Evolutionary conservation across 2,888 invertebrate species (phyloP).

Genomic region (Stenodema calcarata): DNA sequence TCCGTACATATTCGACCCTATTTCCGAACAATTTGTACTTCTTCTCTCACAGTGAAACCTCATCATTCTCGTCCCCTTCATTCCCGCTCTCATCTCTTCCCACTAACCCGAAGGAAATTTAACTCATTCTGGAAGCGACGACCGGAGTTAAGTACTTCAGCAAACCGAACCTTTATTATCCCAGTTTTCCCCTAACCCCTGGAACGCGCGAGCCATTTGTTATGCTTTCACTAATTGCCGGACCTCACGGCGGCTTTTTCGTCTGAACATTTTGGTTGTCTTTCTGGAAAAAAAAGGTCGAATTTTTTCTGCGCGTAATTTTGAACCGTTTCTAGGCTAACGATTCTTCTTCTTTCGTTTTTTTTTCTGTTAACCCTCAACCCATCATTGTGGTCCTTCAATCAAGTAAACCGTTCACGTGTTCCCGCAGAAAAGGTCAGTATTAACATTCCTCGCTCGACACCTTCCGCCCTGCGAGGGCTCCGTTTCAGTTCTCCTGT

Average conservation of each 20-base stretch:
- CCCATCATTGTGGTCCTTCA: not conserved
- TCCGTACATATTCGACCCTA: too few species aligned
- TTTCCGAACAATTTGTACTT: not conserved
- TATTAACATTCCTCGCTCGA: conserved; percentile 3
- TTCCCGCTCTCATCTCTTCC: not conserved
- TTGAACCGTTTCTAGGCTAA: not conserved
- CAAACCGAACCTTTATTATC: conserved; percentile 46
- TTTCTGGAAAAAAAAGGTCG: not conserved
- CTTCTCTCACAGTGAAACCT: not conserved
- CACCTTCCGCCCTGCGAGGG: not conserved
- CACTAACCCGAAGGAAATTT: conserved; percentile 23
- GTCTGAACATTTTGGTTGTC: not conserved
- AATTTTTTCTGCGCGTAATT: not conserved
- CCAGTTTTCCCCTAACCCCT: conserved; percentile 6
- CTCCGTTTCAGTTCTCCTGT: not conserved
- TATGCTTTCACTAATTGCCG: conserved; percentile 41
- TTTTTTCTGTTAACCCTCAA: not conserved
- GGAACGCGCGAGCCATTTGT: conserved; percentile 10
- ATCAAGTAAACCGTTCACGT: conserved; percentile 25
- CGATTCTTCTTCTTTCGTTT: not conserved
- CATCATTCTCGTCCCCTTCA: not conserved
- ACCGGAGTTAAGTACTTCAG: conserved; percentile 29
- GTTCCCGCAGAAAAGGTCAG: not conserved
- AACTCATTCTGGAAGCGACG: conserved; percentile 10
- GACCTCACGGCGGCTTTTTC: conserved; percentile 6